A percentile compares a stretch with the other conserved stretches of the same genome.
Evolutionary conservation across 2,113 vertebrate genomes (phyloP).

Genomic region (Hydrochoerus hydrochaeris): DNA sequence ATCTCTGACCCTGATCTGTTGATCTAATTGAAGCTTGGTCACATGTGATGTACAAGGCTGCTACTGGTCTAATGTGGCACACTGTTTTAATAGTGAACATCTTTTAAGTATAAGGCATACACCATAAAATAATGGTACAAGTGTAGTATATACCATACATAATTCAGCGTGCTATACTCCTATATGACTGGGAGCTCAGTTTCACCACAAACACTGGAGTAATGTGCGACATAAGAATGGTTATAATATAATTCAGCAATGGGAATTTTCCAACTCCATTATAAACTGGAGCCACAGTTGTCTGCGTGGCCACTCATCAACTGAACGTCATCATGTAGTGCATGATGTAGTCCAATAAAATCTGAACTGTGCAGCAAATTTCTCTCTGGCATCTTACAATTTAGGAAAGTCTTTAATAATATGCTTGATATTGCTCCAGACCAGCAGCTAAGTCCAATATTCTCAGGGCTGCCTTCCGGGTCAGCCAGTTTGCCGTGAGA

Average conservation of each 20-base stretch:
- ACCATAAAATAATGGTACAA: background rate
- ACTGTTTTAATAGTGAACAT: background rate
- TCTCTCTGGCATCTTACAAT: background rate
- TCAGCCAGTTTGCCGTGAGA: background rate
- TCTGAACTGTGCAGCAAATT: background rate
- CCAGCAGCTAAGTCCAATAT: background rate
- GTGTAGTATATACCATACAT: background rate
- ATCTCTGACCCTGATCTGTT: background rate
- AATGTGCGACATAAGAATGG: background rate
- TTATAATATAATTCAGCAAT: background rate
- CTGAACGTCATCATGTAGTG: background rate
- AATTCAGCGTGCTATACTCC: background rate
- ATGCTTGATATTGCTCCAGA: background rate
- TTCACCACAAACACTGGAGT: background rate
- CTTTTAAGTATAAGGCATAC: background rate
- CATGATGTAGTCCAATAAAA: background rate
- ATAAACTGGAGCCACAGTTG: background rate
- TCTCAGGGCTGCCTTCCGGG: background rate
- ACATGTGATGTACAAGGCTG: background rate
- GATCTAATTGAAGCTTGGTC: background rate
- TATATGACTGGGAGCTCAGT: background rate
- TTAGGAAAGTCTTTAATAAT: background rate
- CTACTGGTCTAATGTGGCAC: no score
- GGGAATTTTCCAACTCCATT: background rate
- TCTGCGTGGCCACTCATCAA: background rate